Conservation (phyloP, 2,797 vertebrate genomes). For the Zalophus californianus region DNA sequence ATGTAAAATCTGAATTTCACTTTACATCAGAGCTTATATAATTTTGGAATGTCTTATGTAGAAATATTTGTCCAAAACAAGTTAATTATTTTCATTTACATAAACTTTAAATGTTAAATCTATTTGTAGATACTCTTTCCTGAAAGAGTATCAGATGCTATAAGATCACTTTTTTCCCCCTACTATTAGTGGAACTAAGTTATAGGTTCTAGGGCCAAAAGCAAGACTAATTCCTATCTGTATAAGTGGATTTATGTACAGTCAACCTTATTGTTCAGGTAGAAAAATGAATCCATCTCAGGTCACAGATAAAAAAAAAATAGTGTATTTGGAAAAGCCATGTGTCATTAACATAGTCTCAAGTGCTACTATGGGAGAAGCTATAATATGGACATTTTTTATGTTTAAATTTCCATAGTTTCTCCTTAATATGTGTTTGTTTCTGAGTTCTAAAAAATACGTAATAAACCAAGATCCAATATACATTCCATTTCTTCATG, state of each 20-base stretch:
- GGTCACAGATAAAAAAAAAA: background rate
- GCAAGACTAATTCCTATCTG: background rate
- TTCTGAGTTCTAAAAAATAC: background rate
- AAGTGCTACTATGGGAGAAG: background rate
- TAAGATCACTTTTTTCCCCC: background rate
- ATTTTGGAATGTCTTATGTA: background rate
- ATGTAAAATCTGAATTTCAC: slow-evolving; percentile 53
- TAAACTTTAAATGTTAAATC: slow-evolving; percentile 14
- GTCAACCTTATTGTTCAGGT: background rate
- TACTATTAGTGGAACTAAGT: background rate
- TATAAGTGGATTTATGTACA: background rate
- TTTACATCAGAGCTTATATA: background rate
- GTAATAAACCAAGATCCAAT: background rate
- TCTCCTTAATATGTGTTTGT: background rate
- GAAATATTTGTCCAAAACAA: slow-evolving; percentile 46
- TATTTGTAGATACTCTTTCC: slow-evolving; percentile 8
- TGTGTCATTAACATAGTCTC: background rate
- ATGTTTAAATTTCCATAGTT: background rate
- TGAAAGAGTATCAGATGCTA: background rate
- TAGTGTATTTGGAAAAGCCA: background rate
- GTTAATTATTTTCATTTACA: slow-evolving; percentile 32
- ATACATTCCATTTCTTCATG: background rate
- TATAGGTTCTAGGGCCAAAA: background rate
- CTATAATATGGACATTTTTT: background rate
- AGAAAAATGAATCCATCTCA: slow-evolving; percentile 16